Base-by-base conservation (phyloP, 1,140 invertebrate genomes). In the Drosophila murphyi region DNA sequence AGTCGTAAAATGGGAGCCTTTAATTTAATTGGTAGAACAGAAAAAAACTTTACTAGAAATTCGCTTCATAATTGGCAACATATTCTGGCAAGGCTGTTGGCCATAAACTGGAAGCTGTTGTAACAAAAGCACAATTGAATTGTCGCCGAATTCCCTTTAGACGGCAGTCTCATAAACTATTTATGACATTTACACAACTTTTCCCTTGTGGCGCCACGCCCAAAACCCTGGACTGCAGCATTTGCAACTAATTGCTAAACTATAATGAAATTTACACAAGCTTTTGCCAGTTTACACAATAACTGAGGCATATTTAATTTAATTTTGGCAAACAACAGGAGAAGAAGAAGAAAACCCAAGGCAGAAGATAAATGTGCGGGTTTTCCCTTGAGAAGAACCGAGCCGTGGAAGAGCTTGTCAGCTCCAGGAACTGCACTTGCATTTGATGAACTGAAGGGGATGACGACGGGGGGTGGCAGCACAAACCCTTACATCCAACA, bases 301-400 rank as follows among this genome's bases (percentile, higher is more conserved):
- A 31, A 34, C 34, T 72, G 62, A 72, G 45, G 61, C 50, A 82
- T 56, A 55, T 59, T 76, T 82, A 71, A 88, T 82, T 87, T 80
- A 73, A 82, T 80, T 88, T 77, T 29, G 47, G 51, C 80, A 73
- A 79, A 76, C 76, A 77, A 37, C 29, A 63, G 37, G 5, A 39
- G 57, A 41, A 29, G 20, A 54, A 43, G n/a, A 61, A 34, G 43
- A 43, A 34, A 34, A 55, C 12, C 28, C 10, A 41, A 34, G 28
- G 7, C 20, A 5, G 50, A 63, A 67, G 39, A 60, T 55, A 61
- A 82, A 67, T 82, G 57, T 82, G 60, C 45, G 52, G 57, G 59
- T 52, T 63, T 52, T 6, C 65, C 59, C 45, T 32, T 8, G 57
- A 69, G 51, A 62, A 20, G 20, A 20, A 20, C 20, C 20, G 20